Evolutionary conservation across 2,113 vertebrate genomes (phyloP).

Genomic region (Chionomys nivalis): DNA sequence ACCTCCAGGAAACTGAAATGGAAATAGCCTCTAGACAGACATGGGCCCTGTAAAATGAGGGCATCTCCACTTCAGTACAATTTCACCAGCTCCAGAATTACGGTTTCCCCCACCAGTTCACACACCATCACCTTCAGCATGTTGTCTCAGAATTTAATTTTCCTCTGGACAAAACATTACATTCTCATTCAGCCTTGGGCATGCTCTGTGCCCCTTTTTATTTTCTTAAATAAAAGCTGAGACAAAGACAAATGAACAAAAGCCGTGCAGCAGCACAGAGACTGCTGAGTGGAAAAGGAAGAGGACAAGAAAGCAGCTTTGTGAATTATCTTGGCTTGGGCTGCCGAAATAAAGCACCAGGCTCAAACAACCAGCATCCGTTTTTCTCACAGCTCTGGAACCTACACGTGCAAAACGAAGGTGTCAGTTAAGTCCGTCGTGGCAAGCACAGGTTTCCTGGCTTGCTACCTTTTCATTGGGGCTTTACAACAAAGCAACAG

Average conservation of each 20-base stretch:
- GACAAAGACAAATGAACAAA: conserved; percentile 64
- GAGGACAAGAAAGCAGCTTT: neutral
- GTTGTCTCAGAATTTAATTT: conserved; percentile 66
- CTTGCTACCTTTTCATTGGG: neutral
- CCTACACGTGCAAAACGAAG: neutral
- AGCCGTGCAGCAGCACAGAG: neutral
- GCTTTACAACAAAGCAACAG: neutral
- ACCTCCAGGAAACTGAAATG: neutral
- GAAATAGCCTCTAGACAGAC: conserved; percentile 24
- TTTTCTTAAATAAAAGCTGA: conserved; percentile 69
- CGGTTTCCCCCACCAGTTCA: neutral
- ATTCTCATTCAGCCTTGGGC: conserved; percentile 9
- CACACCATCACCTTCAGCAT: conserved; percentile 58
- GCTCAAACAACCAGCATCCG: neutral
- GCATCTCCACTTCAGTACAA: neutral
- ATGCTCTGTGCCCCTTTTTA: conserved; percentile 65
- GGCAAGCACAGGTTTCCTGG: neutral
- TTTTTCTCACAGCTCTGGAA: neutral
- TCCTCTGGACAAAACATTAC: conserved; percentile 55
- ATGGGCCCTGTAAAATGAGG: neutral
- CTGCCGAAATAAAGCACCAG: neutral
- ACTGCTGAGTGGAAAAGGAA: neutral
- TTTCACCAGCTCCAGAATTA: conserved; percentile 26
- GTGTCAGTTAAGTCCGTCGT: neutral
- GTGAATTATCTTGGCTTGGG: neutral